A percentile compares a stretch with the other conserved stretches of the same genome.
Evolutionary conservation across 1,140 invertebrate genomes (phyloP).

Genomic region (Brachystomella parvula): DNA sequence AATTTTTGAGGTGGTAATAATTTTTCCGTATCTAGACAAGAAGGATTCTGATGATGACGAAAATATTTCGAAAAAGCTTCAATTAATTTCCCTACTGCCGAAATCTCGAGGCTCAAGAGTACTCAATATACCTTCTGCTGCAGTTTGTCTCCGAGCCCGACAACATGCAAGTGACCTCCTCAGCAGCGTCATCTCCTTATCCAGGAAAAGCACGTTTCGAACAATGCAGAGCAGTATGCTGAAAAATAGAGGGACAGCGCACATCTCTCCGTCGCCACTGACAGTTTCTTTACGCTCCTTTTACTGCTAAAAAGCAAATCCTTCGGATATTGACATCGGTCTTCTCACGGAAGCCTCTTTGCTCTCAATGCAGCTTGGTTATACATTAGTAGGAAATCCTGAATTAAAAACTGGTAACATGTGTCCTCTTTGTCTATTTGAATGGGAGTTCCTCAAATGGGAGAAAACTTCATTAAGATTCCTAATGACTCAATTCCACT

Average conservation of each 20-base stretch:
- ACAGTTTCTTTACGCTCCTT: slow-evolving; percentile 72
- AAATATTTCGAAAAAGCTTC: slow-evolving; percentile 58
- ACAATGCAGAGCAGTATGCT: background rate
- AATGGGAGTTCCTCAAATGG: no score
- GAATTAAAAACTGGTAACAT: no score
- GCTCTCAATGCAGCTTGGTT: slow-evolving; percentile 32
- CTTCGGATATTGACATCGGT: slow-evolving; percentile 38
- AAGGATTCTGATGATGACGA: slow-evolving; percentile 55
- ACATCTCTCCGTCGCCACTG: slow-evolving; percentile 48
- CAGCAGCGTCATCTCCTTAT: slow-evolving; percentile 48
- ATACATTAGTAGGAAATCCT: slow-evolving; percentile 17
- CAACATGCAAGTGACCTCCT: slow-evolving; percentile 70
- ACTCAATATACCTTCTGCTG: slow-evolving; percentile 52
- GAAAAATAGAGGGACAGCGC: background rate
- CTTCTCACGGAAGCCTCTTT: slow-evolving; percentile 39
- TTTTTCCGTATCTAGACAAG: slow-evolving; percentile 50
- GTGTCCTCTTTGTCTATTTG: no score
- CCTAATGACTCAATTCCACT: no score
- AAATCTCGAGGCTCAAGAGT: slow-evolving; percentile 64
- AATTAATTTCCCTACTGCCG: slow-evolving; percentile 61
- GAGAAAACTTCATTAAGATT: no score
- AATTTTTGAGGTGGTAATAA: background rate
- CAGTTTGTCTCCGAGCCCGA: slow-evolving; percentile 63
- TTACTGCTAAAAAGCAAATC: slow-evolving; percentile 63
- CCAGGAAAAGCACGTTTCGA: slow-evolving; percentile 19